Percentiles rank a stretch among this genome's conserved stretches.
These are phyloP conservation scores for Naja naja DNA, from an alignment of 2,113 vertebrate genomes.

Conservation along the genomic window DNA sequence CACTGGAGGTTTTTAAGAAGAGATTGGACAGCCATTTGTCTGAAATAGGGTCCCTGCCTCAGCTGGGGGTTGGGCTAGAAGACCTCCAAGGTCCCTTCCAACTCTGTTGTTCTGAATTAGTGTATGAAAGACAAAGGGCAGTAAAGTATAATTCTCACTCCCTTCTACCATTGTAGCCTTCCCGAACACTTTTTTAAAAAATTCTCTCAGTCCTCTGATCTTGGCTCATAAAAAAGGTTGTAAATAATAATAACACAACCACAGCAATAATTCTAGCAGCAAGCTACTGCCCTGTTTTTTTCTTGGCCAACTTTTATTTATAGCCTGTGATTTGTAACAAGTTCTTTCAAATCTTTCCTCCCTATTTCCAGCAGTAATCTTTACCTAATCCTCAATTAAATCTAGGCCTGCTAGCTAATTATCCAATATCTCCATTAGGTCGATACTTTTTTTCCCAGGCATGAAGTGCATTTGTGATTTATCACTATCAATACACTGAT, in stretches of 20 bases:
- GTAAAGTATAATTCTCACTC: neutral
- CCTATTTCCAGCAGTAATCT: neutral
- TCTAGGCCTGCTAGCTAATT: neutral
- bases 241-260: neutral
- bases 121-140: neutral
- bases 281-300: neutral
- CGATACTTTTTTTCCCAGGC: neutral
- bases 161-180: neutral
- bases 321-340: neutral
- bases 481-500: neutral
- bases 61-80: too few relatives aligned
- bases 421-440: neutral
- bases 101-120: neutral
- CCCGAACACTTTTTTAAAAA: neutral
- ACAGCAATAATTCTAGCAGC: neutral
- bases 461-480: neutral
- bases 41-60: too few relatives aligned
- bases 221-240: neutral
- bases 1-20: too few relatives aligned
- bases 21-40: too few relatives aligned
- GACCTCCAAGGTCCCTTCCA: too few relatives aligned
- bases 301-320: neutral
- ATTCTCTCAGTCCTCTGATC: neutral
- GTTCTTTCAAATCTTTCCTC: neutral
- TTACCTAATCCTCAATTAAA: neutral